Conservation (phyloP, 2,113 vertebrate species). For the Hassar affinis region DNA sequence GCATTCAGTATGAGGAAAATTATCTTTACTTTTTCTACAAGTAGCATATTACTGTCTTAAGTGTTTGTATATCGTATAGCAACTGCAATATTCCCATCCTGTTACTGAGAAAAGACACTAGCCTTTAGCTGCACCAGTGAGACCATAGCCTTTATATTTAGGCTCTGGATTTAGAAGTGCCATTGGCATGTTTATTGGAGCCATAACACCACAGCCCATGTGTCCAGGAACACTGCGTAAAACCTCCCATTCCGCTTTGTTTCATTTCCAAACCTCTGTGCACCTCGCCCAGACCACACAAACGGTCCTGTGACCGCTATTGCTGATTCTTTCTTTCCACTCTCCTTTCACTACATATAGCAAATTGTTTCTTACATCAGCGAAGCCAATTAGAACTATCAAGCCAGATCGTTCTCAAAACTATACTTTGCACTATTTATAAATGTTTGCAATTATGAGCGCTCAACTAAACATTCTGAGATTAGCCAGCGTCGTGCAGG, state of each 20-base stretch:
- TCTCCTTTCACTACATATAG: neutral
- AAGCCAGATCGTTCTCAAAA: conserved; percentile 33
- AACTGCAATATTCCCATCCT: conserved; percentile 8
- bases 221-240: conserved; percentile 52
- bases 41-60: neutral
- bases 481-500: conserved; percentile 58
- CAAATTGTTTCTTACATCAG: conserved; percentile 51
- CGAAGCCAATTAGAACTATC: conserved; percentile 33
- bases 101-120: conserved; percentile 54
- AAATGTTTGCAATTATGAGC: conserved; percentile 69
- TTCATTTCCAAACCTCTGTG: conserved; percentile 68
- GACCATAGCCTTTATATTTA: conserved; percentile 54
- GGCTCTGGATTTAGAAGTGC: conserved; percentile 56
- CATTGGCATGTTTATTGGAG: conserved; percentile 57
- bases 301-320: conserved; percentile 60
- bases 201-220: conserved; percentile 46
- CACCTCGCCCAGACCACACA: conserved; percentile 69
- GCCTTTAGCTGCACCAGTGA: conserved; percentile 50
- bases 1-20: neutral
- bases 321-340: conserved; percentile 42
- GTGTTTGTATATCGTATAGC: neutral
- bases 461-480: conserved; percentile 61
- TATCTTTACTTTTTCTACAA: neutral
- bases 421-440: conserved; percentile 62
- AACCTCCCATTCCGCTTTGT: conserved; percentile 58